Base-by-base conservation (phyloP, 2,113 vertebrate species). In the Colistium nudipinnis region DNA sequence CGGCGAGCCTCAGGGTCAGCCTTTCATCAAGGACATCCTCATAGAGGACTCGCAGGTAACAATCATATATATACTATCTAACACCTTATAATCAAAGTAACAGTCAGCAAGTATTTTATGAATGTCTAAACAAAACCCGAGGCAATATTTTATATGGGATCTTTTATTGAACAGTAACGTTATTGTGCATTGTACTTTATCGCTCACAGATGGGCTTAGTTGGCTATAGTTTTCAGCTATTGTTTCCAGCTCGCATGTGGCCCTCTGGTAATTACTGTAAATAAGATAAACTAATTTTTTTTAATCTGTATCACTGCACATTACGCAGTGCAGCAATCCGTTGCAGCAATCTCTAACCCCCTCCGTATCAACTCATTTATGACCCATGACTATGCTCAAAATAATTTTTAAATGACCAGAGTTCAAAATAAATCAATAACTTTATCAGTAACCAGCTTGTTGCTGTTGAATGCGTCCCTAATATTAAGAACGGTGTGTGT, bases 21-120 rank as follows among this genome's bases (percentile, higher is more conserved):
- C 96, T 68, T 90, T 93, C 92, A 94, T 98, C 56, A 98, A 95
- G 91, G 97, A 98, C 63, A 92, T 98, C 89, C 96, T 98, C 92
- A 94, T 97, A 81, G 95, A 94, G 33, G 97, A 98, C 82, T 92
- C 96, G 53, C 96, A 98, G 98, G 98, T 99, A 92, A 90, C 24
- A 33, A 0, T 1, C 27, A 22, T 38, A 35, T 14, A 28, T 25
- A 24, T 19, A 44, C 5, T 13, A 27, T n/a, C n/a, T n/a, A n/a
- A n/a, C 20, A 22, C 7, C 12, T 48, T 16, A 47, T 13, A 27
- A 30, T 56, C 7, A 61, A 31, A 25, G 31, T 4, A 60, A 36
- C 27, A 20, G n/a, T 36, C n/a, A 14, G 2, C 0, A 6, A 17
- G 8, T 38, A 2, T 38, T 45, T 36, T 39, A 24, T 51, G 13